Evolutionary conservation across 2,888 invertebrate species (phyloP), one percentile per base, ranked within the genome.

Genomic region (Glyphotaelius pellucidus): DNA sequence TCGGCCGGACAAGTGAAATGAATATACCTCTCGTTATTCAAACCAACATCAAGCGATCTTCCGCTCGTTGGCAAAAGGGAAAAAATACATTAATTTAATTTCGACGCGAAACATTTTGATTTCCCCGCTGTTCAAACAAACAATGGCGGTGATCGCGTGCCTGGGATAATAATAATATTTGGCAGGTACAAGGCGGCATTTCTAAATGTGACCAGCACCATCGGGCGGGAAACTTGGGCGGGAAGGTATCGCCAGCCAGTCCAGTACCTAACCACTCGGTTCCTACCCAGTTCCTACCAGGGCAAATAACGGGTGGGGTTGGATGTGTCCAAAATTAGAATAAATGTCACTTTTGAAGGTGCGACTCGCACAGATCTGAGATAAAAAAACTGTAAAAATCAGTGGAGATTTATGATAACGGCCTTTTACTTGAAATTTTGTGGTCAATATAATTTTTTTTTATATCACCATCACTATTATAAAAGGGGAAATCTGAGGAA

Each of bases 261-360:
- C 19, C 52, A 52, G 52, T 5, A 19, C 52, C 52, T n/a, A 9
- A 7, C n/a, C 2, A 25, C 67, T 25, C 67, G 9, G 67, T 67
- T 25, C 67, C 67, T 67, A 25, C 67, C 67, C 67, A 67, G 52
- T 25, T 67, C 67, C 67, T 25, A 67, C 67, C 25, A 4, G 25
- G 25, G 67, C 25, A 67, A 67, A 67, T 67, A 67, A 35, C 30
- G 86, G 86, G 86, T 30, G 86, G n/a, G 86, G 86, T 86, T 86
- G 38, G n/a, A 86, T 25, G n/a, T 42, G 83, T 0, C 85, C n/a
- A n/a, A 86, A 86, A 86, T 86, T 86, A 86, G 30, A 86, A 47
- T 86, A 5, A 42, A 86, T 86, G 86, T 38, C 30, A 42, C 42
- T 42, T 86, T 86, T 86, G n/a, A 86, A 86, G 86, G 86, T 67